Evolutionary conservation across 2,113 vertebrate genomes (phyloP), one percentile per base, ranked within the genome.

Genomic region (Anhinga rufa): DNA sequence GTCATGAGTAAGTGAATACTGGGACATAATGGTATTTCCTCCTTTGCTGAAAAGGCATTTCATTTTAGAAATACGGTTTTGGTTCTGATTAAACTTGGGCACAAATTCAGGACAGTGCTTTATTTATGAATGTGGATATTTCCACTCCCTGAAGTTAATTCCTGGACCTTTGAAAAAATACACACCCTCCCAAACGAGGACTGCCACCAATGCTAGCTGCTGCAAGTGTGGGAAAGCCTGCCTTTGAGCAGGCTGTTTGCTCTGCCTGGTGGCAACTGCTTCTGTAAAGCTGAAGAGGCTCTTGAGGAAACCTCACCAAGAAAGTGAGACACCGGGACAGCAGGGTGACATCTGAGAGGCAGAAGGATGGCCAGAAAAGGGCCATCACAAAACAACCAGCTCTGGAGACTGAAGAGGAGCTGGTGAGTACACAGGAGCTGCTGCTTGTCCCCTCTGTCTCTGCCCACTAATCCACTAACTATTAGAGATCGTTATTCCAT

Each of bases 1-100:
- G 85, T 91, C 54, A 82, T 90, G 78, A 96, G 66, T 93, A 92
- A 96, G 75, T 96, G 94, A 94, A 96, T 93, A 91, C 28, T 86
- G 71, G 75, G 75, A 88, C 85, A 61, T 84, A 74, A 78, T 91
- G 95, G 79, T 74, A 96, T 97, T 97, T 96, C 92, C 93, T 95
- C 38, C 71, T 94, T 82, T 80, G 58, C 62, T 83, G 75, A 90
- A 88, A 93, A 90, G 90, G 68, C 86, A 93, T 91, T 95, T 95
- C 14, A 69, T 69, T 88, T 90, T 66, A 77, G 66, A 95, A 91
- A 90, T 48, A 49, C 0, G 1, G n/a, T 15, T 92, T 97, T 96
- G 87, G 54, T 96, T 96, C 85, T 94, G 54, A 95, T 96, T 96
- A 96, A 95, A 82, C 52, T 24, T 79, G 75, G 93, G 92, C 93